These are phyloP conservation scores for Cathartes aura DNA, from an alignment of 2,113 vertebrate genomes.

Conservation along the genomic window DNA sequence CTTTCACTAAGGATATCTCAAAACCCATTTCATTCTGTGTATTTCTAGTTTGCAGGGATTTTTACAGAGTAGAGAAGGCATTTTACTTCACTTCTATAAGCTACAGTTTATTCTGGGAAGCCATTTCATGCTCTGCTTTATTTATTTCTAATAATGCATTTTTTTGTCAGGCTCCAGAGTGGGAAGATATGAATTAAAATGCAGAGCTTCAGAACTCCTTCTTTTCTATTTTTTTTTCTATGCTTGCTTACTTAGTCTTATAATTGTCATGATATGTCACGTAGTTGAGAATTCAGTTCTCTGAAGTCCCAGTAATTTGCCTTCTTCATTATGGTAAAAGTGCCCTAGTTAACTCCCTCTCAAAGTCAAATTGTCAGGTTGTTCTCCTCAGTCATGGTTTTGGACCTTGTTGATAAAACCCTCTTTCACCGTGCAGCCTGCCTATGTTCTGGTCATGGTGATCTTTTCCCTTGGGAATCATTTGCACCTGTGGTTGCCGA, in stretches of 20 bases:
- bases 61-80: neutral
- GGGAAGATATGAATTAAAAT: neutral
- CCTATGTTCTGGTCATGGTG: neutral
- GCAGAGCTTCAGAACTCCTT: neutral
- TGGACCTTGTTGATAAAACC: neutral
- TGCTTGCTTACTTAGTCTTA: neutral
- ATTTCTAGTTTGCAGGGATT: constrained; percentile 33
- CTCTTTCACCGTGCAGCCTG: rapidly evolving
- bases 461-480: neutral
- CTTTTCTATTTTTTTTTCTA: neutral
- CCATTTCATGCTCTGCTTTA: constrained; percentile 19
- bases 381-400: neutral
- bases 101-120: neutral
- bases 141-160: constrained; percentile 24
- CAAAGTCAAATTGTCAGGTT: neutral
- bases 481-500: neutral
- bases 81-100: constrained; percentile 3
- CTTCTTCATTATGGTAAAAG: neutral
- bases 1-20: constrained; percentile 20
- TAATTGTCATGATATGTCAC: neutral
- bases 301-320: neutral
- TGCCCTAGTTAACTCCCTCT: neutral
- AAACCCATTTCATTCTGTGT: neutral
- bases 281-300: neutral
- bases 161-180: neutral